Base-by-base conservation (phyloP, 2,888 invertebrate species). In the Macaria liturata region DNA sequence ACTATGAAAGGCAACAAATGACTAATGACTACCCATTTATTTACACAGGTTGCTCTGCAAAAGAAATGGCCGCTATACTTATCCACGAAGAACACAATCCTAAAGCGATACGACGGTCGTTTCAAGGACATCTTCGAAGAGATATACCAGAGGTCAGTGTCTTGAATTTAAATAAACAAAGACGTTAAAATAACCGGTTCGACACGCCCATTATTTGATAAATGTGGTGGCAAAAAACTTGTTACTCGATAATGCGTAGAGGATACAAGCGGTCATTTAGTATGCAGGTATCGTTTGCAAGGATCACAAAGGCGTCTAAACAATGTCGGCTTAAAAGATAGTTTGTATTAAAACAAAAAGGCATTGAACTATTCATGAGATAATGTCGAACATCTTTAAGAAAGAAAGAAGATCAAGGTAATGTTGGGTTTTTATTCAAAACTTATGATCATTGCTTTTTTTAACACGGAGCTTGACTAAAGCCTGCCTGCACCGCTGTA, bases 91-190 rank as follows among this genome's bases (percentile, higher is more conserved):
- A 98, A 98, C 83, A 98, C 98, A 1, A 98, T 98, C 75, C 91
- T 98, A 49, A 98, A 98, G 86, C 93, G 92, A 66, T 98, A 98
- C 78, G 98, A 98, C 81, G 97, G 98, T 9, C 93, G 96, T 32
- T 98, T 98, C 89, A 97, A 98, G 91, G 98, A 98, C 80, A 97
- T 98, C 70, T 98, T 98, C 87, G 95, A 97, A 90, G 97, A 97
- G 80, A 94, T 98, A 72, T 98, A 94, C 84, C 95, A 97, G 68
- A 94, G 94, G 96, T 96, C 63, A 89, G 75, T 66, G 53, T 32
- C 49, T 57, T 49, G 31, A 48, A 54, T 52, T 42, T 43, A 46
- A 52, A 55, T 47, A 60, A 57, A 59, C 54, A 54, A 44, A 54
- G 37, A 7, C 42, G 32, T 46, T 49, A 53, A 59, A 54, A 37